Evolutionary conservation across 2,888 invertebrate species (phyloP), one percentile per base, ranked within the genome.

Genomic region (Eurytoma adleriae): DNA sequence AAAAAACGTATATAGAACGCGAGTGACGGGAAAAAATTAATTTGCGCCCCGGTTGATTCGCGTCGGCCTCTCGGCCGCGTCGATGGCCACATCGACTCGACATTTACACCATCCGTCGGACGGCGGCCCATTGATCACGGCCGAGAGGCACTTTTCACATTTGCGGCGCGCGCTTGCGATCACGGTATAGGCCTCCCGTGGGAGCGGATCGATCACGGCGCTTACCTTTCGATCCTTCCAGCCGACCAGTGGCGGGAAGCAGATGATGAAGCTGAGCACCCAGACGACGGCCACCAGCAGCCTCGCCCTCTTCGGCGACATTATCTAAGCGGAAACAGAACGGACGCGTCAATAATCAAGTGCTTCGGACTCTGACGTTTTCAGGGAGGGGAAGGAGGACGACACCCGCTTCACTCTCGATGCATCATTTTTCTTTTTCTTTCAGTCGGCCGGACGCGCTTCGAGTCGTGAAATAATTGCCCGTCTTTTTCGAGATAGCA

Each of bases 231-330:
- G 91, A 91, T 95, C 96, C 89, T 96, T 97, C 98, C 98, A 98
- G 12, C 97, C 97, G 66, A 98, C 96, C 77, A 99, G 92, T 3
- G 98, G 98, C 62, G 99, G 99, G 89, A 98, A 97, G 90, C 98
- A 99, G 86, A 99, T 98, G 86, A 98, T 95, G 90, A 98, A 98
- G 79, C 98, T 97, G 76, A 98, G 93, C 82, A 98, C 95, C 99
- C 99, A 99, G 18, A 98, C 95, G n/a, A 95, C 95, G 76, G 95
- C 96, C 80, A 98, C 97, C 84, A 98, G 93, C 73, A 96, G 92
- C 90, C 97, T 97, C 18, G 97, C 98, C 82, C 96, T 93, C 86
- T 94, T 94, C 85, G 95, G 94, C 86, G 96, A 96, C 96, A 96
- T 96, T 87, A 96, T 96, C 92, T 95, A 87, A 52, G 83, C 1